Base-by-base conservation (phyloP, 2,888 invertebrate genomes). In the Limnephilus rhombicus region DNA sequence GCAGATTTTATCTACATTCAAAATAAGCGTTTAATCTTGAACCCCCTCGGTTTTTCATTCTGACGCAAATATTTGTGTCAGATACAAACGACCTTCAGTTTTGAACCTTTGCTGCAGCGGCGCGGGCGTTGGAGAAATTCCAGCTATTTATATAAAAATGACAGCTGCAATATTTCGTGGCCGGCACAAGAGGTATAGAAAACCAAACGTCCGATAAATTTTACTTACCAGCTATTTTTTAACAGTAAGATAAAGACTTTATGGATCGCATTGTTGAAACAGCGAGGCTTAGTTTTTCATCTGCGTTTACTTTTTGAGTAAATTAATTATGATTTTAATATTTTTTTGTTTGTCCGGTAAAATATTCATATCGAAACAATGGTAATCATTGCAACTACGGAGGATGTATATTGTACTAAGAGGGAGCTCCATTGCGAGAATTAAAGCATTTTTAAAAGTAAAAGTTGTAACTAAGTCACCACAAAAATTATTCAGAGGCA, bases 161-260 rank as follows among this genome's bases (percentile, higher is more conserved):
- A 89, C 89, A 89, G 89, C 81, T 89, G 89, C 89, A 89, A 89
- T 89, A 89, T 89, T 89, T 89, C 89, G 80, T 18, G 89, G 89
- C 41, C 13, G 29, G 7, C 89, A 89, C 81, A 89, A 29, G 53
- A 53, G 37, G 53, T 53, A 53, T 29, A 53, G 29, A 34, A 87
- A 87, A 87, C 53, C 31, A 68, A 68, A 87, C 34, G 31, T 29
- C 24, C 87, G 68, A 87, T 87, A 87, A 29, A 87, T 87, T 87
- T 87, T 68, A 87, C 68, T 87, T 87, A 87, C 53, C 87, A 31
- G 53, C 87, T 34, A 87, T 87, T 87, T 87, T 87, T 87, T 31
- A 87, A 68, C 68, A 24, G 53, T 53, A 68, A 87, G 53, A 87
- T 68, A 68, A 31, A 68, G 31, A 34, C n/a, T 87, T 68, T n/a